Evolutionary conservation across 2,113 vertebrate species (phyloP).

Genomic region (Oryzias celebensis): DNA sequence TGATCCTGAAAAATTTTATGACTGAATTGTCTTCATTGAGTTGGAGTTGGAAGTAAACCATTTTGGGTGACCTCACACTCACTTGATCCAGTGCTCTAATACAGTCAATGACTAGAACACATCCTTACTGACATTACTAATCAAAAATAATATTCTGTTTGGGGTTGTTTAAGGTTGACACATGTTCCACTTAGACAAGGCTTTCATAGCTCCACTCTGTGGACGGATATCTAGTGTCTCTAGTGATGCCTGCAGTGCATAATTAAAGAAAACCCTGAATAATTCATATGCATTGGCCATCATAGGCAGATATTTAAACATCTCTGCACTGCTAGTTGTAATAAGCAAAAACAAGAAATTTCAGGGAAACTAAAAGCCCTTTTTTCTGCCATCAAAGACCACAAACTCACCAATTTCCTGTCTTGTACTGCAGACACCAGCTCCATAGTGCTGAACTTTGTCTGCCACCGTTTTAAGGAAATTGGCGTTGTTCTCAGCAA

Average conservation of each 20-base stretch:
- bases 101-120: slow-evolving; percentile 21
- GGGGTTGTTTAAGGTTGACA: slow-evolving; percentile 39
- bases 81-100: too few relatives aligned
- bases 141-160: slow-evolving; percentile 8
- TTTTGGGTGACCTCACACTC: too few relatives aligned
- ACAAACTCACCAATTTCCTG: slow-evolving; percentile 87
- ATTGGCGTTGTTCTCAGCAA: slow-evolving; percentile 82
- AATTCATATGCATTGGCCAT: slow-evolving; percentile 61
- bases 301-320: slow-evolving; percentile 68
- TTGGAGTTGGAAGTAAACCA: too few relatives aligned
- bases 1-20: too few relatives aligned
- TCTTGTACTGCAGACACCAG: slow-evolving; percentile 86
- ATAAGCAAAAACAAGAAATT: slow-evolving; percentile 28
- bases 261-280: slow-evolving; percentile 69
- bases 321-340: slow-evolving; percentile 44
- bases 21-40: too few relatives aligned
- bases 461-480: slow-evolving; percentile 84
- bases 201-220: slow-evolving; percentile 27
- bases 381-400: background rate
- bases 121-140: slow-evolving; percentile 33
- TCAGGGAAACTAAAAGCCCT: background rate
- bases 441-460: slow-evolving; percentile 76
- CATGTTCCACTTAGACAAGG: slow-evolving; percentile 26
- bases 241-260: slow-evolving; percentile 55
- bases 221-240: slow-evolving; percentile 41